Evolutionary conservation across 2,888 invertebrate genomes (phyloP), one percentile per base, ranked within the genome.

Genomic region (Lordiphosa fenestrarum): DNA sequence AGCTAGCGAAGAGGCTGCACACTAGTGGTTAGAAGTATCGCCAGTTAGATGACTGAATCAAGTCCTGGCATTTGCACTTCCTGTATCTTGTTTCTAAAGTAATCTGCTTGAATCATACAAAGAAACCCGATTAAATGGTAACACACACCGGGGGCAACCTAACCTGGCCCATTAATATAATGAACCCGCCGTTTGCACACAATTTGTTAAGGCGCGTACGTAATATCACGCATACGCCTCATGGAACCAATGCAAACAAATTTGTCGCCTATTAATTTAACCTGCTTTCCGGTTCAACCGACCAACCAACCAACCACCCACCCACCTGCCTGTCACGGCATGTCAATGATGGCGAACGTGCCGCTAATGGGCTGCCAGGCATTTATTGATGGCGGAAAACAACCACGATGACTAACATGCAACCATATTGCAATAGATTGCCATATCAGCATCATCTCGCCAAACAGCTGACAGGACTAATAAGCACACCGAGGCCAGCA

Each of bases 321-420:
- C 21, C 46, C 13, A 10, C 37, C 37, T 36, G 25, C 12, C 35
- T 33, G 38, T 46, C 39, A 42, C 48, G 46, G 47, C 62, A 53
- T 61, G 46, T 61, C 69, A 49, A 53, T 52, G 35, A 42, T 23
- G 9, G 37, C 23, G 50, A 53, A 51, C 56, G 76, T 62, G 70
- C 40, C 46, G 42, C 73, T 40, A 68, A 68, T 65, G 61, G 58
- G 36, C 50, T 65, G 71, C 61, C 25, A 48, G 61, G 48, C 64
- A 54, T 30, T 30, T 53, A 64, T 75, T 55, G 62, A 62, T 65
- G 57, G 55, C 19, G 51, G 44, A 47, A 72, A 61, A 59, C 52
- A 63, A 40, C 53, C 51, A 37, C 44, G 41, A n/a, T 6, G 41
- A 54, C 58, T 57, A 30, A 30, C 30, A 30, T 30, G 38, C 50